phyloP scores from a whole-genome alignment of 2,797 vertebrate genomes.

The Rhynchotus rufescens region DNA sequence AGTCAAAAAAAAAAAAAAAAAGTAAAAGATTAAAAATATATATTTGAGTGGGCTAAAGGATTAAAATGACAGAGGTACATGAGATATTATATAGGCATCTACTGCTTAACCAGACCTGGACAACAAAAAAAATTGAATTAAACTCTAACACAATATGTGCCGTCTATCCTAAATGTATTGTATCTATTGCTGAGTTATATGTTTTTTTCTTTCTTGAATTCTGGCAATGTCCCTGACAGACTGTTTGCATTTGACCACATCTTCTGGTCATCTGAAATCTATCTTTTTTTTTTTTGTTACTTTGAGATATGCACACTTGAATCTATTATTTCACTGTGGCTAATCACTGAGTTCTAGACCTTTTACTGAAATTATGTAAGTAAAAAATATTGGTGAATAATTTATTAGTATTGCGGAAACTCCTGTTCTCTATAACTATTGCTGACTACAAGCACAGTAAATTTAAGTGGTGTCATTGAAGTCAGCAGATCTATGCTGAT shows the following conservation, averaged over 20 bases:
- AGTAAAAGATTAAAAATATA: background rate
- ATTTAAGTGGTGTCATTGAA: conserved; percentile 25
- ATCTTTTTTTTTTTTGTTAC: background rate
- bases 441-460: conserved; percentile 22
- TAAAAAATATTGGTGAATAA: background rate
- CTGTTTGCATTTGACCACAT: background rate
- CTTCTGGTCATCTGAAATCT: background rate
- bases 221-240: background rate
- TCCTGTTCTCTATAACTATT: background rate
- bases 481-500: conserved; percentile 41
- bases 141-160: background rate
- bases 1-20: background rate
- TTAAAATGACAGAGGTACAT: background rate
- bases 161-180: background rate
- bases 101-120: background rate
- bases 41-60: background rate
- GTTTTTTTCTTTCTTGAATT: background rate
- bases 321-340: background rate
- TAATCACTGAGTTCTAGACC: background rate
- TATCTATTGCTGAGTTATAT: background rate
- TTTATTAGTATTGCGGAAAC: background rate
- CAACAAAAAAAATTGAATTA: background rate
- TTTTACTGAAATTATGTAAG: background rate
- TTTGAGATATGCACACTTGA: background rate
- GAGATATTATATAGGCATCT: background rate